These are phyloP conservation scores for Dicycla oo DNA, from an alignment of 2,888 invertebrate genomes.

Conservation along the genomic window DNA sequence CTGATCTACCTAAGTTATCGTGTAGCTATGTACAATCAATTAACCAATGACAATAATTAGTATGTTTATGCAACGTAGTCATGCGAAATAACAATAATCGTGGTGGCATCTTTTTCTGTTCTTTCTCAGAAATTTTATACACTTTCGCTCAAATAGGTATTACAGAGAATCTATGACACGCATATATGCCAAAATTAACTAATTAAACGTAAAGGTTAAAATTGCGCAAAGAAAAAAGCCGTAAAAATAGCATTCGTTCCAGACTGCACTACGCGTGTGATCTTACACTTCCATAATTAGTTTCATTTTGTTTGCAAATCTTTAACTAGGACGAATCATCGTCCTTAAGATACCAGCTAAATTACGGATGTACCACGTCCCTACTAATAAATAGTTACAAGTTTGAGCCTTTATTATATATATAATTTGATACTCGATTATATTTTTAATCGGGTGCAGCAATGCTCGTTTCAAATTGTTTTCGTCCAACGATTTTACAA, in stretches of 20 bases:
- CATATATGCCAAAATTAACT: slow-evolving; percentile 38
- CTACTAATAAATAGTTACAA: background rate
- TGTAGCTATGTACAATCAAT: slow-evolving; percentile 10
- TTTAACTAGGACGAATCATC: slow-evolving; percentile 25
- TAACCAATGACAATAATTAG: slow-evolving; percentile 13
- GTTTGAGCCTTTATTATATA: background rate
- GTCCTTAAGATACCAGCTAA: slow-evolving; percentile 1
- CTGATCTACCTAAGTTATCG: background rate
- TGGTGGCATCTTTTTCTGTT: background rate
- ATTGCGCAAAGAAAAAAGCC: slow-evolving; percentile 14
- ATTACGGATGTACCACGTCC: background rate
- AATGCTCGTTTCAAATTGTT: background rate
- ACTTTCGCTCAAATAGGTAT: slow-evolving; percentile 51
- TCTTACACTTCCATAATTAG: slow-evolving; percentile 23
- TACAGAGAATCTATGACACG: slow-evolving; percentile 7
- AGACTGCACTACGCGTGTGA: slow-evolving; percentile 34
- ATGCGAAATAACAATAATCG: slow-evolving; percentile 18
- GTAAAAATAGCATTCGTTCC: slow-evolving; percentile 41
- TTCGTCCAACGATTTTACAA: background rate
- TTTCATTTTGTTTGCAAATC: slow-evolving; percentile 35
- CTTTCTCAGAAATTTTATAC: slow-evolving; percentile 45
- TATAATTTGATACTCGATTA: slow-evolving; percentile 3
- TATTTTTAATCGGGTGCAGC: background rate
- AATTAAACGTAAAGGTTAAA: slow-evolving; percentile 39
- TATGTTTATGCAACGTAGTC: slow-evolving; percentile 33